These are phyloP conservation scores for Hoplostethus atlanticus DNA, from an alignment of 2,797 vertebrate species.

Conservation along the genomic window DNA sequence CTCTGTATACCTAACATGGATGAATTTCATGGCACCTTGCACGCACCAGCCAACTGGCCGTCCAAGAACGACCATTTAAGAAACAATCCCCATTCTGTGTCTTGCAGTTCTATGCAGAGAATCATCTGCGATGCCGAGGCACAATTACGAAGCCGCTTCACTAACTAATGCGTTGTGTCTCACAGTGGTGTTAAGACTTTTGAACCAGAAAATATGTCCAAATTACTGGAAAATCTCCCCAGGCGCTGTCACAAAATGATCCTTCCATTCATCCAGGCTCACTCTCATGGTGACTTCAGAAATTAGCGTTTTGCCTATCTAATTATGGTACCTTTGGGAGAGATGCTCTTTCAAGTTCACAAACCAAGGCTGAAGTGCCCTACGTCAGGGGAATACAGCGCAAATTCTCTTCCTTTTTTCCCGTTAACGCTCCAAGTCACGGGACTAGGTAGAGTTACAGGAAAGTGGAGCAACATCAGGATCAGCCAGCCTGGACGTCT, in stretches of 20 bases:
- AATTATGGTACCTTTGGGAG: conserved; percentile 29
- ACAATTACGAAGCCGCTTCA: conserved; percentile 37
- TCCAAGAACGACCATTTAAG: conserved; percentile 33
- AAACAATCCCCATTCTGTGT: conserved; percentile 47
- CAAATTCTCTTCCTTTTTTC: conserved; percentile 55
- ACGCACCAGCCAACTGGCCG: conserved; percentile 34
- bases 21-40: conserved; percentile 33
- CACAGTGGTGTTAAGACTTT: conserved; percentile 35
- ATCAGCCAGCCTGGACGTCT: conserved; percentile 5
- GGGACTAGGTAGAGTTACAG: conserved; percentile 14
- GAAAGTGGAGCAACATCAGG: conserved; percentile 26
- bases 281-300: conserved; percentile 62
- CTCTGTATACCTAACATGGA: too few species aligned
- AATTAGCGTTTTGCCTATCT: conserved; percentile 50
- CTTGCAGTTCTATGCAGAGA: conserved; percentile 35
- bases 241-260: conserved; percentile 49
- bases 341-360: conserved; percentile 48
- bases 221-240: conserved; percentile 49
- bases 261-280: conserved; percentile 60
- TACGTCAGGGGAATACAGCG: conserved; percentile 57
- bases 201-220: conserved; percentile 51
- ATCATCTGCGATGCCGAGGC: conserved; percentile 44
- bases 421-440: conserved; percentile 35
- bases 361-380: conserved; percentile 43
- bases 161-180: conserved; percentile 64